A percentile compares a stretch with the other conserved stretches of the same genome.
These are phyloP conservation scores for Pomacea canaliculata DNA, from an alignment of 2,888 invertebrate genomes.

Conservation along the genomic window DNA sequence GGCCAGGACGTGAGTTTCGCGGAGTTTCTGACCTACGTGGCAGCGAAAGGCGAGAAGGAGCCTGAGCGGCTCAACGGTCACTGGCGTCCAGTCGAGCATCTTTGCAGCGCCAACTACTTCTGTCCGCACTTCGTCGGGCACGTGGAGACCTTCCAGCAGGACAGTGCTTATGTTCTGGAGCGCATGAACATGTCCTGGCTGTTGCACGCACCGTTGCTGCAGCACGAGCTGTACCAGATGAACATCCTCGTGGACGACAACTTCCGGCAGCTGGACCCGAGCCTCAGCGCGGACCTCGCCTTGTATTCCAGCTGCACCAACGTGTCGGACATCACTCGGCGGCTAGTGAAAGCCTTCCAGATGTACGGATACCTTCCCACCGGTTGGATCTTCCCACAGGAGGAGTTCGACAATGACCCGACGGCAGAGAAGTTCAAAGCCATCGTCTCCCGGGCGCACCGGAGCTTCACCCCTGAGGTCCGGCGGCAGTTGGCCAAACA, in stretches of 20 bases:
- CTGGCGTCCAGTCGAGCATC: constrained; percentile 20
- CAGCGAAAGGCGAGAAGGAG: neutral
- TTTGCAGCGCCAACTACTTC: constrained; percentile 8
- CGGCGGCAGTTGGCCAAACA: constrained; percentile 1
- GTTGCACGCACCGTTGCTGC: neutral
- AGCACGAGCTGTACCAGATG: neutral
- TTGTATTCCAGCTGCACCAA: constrained; percentile 6
- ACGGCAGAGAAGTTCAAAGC: neutral
- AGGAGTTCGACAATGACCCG: neutral
- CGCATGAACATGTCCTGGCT: constrained; percentile 15
- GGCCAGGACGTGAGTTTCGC: neutral
- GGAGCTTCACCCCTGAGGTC: neutral
- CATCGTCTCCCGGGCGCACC: neutral
- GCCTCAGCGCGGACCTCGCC: neutral
- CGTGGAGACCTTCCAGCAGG: constrained; percentile 17
- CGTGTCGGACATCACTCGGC: neutral
- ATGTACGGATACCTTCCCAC: constrained; percentile 17
- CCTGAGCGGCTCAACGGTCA: constrained; percentile 1
- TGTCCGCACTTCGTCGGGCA: constrained; percentile 11
- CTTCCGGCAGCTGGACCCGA: constrained; percentile 4
- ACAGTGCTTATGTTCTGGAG: neutral
- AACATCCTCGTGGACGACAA: constrained; percentile 7
- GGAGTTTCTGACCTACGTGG: neutral
- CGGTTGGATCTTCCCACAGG: neutral
- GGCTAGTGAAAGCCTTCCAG: constrained; percentile 12